These are phyloP conservation scores for Drosophila lacicola DNA, from an alignment of 2,888 invertebrate species.

Conservation along the genomic window DNA sequence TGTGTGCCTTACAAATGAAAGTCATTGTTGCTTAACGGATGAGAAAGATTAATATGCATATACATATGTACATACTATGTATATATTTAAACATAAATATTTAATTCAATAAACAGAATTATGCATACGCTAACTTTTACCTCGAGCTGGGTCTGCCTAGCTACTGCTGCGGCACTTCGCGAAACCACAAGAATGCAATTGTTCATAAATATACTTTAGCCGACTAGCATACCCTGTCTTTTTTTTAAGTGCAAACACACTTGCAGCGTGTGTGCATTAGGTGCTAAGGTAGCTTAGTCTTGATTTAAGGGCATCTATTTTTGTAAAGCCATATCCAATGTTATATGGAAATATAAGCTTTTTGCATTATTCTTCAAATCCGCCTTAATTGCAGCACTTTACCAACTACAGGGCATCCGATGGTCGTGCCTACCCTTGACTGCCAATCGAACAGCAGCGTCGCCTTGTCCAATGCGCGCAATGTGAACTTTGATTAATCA, in stretches of 20 bases:
- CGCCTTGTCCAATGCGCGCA: background rate
- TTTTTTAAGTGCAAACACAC: background rate
- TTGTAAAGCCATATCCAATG: too few species aligned
- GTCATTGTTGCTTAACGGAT: conserved; percentile 35
- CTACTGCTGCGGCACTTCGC: background rate
- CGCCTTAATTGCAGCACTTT: too few species aligned
- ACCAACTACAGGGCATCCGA: background rate
- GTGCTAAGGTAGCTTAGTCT: background rate
- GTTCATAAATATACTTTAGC: background rate
- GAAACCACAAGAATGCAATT: conserved; percentile 11
- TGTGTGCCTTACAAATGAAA: conserved; percentile 20
- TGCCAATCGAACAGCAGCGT: background rate
- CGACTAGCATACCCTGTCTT: background rate
- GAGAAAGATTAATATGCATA: background rate
- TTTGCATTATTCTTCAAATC: too few species aligned
- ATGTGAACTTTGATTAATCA: conserved; percentile 30
- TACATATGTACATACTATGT: too few species aligned
- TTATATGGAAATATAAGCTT: too few species aligned
- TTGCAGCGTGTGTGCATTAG: background rate
- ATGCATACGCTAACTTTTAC: too few species aligned
- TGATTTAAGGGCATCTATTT: background rate
- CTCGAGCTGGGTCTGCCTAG: too few species aligned
- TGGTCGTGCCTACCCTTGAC: background rate
- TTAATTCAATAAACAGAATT: background rate
- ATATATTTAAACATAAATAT: conserved; percentile 2